phyloP scores from a whole-genome alignment of 1,140 invertebrate species.

The Cydia fagiglandana region DNA sequence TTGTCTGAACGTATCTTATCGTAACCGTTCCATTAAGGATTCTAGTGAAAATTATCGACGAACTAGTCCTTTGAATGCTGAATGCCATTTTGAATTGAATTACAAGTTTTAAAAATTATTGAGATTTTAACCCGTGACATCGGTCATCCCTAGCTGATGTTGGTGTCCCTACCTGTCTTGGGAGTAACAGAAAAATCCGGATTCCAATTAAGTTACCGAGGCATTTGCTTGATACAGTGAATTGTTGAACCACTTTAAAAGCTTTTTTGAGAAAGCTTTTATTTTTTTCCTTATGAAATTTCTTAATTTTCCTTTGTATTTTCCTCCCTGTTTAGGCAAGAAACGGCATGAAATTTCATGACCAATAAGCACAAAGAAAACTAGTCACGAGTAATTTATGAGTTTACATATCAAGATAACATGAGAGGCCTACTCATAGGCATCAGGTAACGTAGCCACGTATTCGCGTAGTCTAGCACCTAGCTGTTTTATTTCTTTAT shows the following conservation, averaged over 20 bases:
- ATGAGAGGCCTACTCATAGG: neutral
- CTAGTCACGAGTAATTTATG: neutral
- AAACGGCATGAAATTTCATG: neutral
- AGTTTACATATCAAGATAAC: neutral
- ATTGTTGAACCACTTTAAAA: neutral
- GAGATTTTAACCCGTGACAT: neutral
- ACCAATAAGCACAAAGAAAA: slow-evolving; percentile 11
- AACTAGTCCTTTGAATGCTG: neutral
- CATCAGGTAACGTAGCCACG: slow-evolving; percentile 11
- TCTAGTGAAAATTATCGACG: slow-evolving; percentile 9
- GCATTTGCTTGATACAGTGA: neutral
- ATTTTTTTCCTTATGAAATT: neutral
- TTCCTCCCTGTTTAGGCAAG: neutral
- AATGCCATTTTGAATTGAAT: neutral
- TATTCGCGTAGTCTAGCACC: neutral
- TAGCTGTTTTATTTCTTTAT: slow-evolving; percentile 27
- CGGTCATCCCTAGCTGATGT: too few species aligned
- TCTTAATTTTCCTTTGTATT: neutral
- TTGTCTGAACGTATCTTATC: slow-evolving; percentile 45
- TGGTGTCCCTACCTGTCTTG: too few species aligned
- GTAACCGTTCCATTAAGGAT: slow-evolving; percentile 35
- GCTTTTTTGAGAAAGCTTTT: too few species aligned
- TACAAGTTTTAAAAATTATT: neutral
- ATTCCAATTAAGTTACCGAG: neutral
- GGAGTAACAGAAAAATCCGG: neutral